Evolutionary conservation across 1,140 invertebrate species (phyloP).

Genomic region (Sycophaga agraensis): DNA sequence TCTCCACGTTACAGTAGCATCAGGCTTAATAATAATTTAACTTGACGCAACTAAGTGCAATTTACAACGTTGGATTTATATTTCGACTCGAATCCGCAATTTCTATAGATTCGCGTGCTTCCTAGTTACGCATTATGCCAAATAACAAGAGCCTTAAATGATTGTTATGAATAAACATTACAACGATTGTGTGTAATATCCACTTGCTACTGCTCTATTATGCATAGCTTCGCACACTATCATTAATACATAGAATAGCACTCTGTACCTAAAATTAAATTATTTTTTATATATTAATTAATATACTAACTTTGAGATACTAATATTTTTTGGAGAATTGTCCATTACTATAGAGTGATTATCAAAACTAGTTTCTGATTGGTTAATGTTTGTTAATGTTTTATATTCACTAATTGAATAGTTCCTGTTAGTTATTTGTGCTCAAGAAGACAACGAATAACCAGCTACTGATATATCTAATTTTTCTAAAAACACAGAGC

Average conservation of each 20-base stretch:
- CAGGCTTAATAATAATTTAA: neutral
- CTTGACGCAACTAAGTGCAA: too few relatives aligned
- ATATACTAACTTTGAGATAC: slow-evolving; percentile 28
- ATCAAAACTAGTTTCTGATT: slow-evolving; percentile 40
- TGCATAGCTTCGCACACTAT: slow-evolving; percentile 87
- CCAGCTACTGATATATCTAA: slow-evolving; percentile 76
- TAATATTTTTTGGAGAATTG: slow-evolving; percentile 69
- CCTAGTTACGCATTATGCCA: neutral
- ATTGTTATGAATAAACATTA: slow-evolving; percentile 90
- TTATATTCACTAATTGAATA: slow-evolving; percentile 74
- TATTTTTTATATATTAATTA: slow-evolving; percentile 8
- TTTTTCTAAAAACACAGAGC: slow-evolving; percentile 64
- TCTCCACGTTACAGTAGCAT: too few relatives aligned
- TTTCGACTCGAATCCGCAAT: too few relatives aligned
- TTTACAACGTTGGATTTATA: too few relatives aligned
- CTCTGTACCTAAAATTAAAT: slow-evolving; percentile 66
- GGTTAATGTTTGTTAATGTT: slow-evolving; percentile 50
- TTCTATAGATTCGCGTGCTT: too few relatives aligned
- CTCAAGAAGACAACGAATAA: slow-evolving; percentile 75
- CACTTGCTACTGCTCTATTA: slow-evolving; percentile 83
- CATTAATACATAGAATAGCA: slow-evolving; percentile 81
- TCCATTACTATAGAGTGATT: slow-evolving; percentile 56
- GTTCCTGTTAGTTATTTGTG: slow-evolving; percentile 83
- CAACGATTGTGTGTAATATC: slow-evolving; percentile 84
- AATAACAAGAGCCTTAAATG: slow-evolving; percentile 78